These are phyloP conservation scores for Anorthoa munda DNA, from an alignment of 2,888 invertebrate species.

Conservation along the genomic window DNA sequence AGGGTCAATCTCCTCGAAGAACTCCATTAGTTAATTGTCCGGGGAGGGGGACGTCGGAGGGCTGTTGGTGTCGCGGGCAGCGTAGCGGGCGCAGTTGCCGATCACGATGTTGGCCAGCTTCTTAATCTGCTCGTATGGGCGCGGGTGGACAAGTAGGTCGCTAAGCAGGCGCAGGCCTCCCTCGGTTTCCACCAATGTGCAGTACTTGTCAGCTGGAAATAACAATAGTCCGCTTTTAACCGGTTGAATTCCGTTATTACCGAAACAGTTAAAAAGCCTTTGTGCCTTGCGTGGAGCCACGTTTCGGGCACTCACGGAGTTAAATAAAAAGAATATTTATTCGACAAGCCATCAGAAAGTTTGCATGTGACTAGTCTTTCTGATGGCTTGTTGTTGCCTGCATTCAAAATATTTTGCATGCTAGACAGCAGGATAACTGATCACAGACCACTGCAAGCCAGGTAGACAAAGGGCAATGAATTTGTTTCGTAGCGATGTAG, in stretches of 20 bases:
- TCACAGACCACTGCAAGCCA: neutral
- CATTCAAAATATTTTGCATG: too few species aligned
- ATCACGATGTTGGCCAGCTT: constrained; percentile 93
- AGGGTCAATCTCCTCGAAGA: constrained; percentile 80
- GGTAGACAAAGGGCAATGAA: neutral
- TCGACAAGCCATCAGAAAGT: too few species aligned
- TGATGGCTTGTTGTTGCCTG: too few species aligned
- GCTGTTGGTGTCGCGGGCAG: constrained; percentile 54
- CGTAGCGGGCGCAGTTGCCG: constrained; percentile 90
- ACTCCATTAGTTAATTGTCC: constrained; percentile 83
- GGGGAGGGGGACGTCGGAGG: constrained; percentile 62
- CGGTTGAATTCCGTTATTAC: too few species aligned
- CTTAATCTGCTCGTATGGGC: constrained; percentile 93
- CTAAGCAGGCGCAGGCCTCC: constrained; percentile 95
- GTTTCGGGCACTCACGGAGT: too few species aligned
- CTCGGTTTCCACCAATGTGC: constrained; percentile 96
- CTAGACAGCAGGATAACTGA: neutral
- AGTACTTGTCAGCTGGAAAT: constrained; percentile 97
- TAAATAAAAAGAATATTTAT: too few species aligned
- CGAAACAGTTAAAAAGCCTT: too few species aligned
- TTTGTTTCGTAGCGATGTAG: neutral
- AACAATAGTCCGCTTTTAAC: neutral
- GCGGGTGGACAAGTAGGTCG: constrained; percentile 91
- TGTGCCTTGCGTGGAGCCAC: too few species aligned
- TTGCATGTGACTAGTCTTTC: too few species aligned